Base-by-base conservation (phyloP, 1,140 invertebrate genomes). In the Rhyzopertha dominica region DNA sequence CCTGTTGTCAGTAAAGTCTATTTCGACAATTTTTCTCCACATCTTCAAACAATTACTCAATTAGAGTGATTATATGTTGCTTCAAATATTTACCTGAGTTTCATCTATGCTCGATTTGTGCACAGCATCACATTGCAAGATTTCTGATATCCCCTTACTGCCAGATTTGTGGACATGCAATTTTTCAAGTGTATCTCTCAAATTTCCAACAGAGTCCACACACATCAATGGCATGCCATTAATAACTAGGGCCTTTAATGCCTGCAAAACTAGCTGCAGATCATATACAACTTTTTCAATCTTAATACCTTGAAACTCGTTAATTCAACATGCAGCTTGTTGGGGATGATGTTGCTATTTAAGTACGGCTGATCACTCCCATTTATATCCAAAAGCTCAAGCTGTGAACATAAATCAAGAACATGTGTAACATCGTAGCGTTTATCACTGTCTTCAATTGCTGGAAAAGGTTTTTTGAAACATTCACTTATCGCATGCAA, bases 371-470 rank as follows among this genome's bases (percentile, higher is more conserved):
- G 71, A 31, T 72, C 68, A 47, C 74, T 82, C 1, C 87, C 85
- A 61, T 81, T 72, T 7, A 95, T 79, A 34, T 76, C 73, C 1
- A 93, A 62, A 9, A 67, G 72, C 13, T 72, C 74, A 5, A 92
- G 60, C 55, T 86, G 81, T 1, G 84, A 85, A 63, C 87, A 87
- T 61, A 91, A 89, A 63, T 96, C 92, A 39, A 96, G 63, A 4
- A 95, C 81, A 62, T 95, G 88, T 54, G 87, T 90, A 47, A 95
- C 85, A 67, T 95, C 88, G 58, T 81, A 82, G 58, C 74, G 73
- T 64, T 76, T 78, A 53, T 80, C 77, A 7, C 53, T 56, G 23
- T 63, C 57, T 70, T 85, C 78, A 35, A 79, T 70, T 2, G 79
- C 73, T 13, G 90, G 85, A 65, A 90, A 88, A 1, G 90, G 85